These are phyloP conservation scores for Aphidoletes aphidimyza DNA, from an alignment of 2,888 invertebrate species.

Conservation along the genomic window DNA sequence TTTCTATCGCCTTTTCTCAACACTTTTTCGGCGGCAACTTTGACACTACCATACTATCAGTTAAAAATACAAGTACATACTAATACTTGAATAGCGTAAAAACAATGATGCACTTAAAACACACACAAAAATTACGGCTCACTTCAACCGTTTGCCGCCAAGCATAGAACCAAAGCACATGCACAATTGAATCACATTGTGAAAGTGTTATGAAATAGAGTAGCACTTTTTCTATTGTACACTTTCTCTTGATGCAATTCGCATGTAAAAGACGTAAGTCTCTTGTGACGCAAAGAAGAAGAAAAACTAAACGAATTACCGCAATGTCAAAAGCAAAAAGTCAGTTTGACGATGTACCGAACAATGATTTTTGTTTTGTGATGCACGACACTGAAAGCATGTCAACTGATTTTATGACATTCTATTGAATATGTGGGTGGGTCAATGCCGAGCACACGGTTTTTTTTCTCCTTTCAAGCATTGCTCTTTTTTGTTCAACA, in stretches of 20 bases:
- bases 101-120: constrained; percentile 37
- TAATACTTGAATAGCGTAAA: not conserved
- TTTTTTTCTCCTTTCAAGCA: not conserved
- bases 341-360: not conserved
- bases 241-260: not conserved
- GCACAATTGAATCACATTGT: not conserved
- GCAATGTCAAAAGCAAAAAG: constrained; percentile 19
- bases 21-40: no score
- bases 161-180: not conserved
- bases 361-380: not conserved
- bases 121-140: not conserved
- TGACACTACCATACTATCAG: no score
- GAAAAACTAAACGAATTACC: constrained; percentile 9
- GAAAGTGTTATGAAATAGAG: constrained; percentile 52
- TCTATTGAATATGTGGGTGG: constrained; percentile 30
- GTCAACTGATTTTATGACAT: constrained; percentile 30
- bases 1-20: not conserved
- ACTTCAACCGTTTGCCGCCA: constrained; percentile 7
- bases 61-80: no score
- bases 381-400: not conserved
- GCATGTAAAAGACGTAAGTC: not conserved
- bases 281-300: not conserved
- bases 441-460: not conserved
- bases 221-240: constrained; percentile 36
- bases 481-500: not conserved